Evolutionary conservation across 1,140 invertebrate species (phyloP), one percentile per base, ranked within the genome.

Genomic region (Lethocerus indicus): DNA sequence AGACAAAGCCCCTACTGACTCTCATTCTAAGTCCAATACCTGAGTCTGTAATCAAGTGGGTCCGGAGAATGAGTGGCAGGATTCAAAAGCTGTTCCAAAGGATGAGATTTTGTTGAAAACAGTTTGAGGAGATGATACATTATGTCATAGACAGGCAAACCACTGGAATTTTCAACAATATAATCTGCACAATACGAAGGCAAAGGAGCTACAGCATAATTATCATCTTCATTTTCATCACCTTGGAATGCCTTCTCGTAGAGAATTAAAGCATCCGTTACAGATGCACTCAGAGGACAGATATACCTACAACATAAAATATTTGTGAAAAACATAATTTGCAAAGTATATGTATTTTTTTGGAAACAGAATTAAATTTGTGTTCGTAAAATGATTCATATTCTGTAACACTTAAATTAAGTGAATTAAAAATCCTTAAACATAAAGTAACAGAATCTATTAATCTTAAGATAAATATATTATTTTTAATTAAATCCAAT

Each of bases 101-200:
- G 67, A 61, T 78, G 66, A 64, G 65, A 69, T 47, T 67, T 63
- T 55, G 81, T 69, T 45, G 75, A 71, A 60, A 78, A 87, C 39
- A 91, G 65, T 61, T 81, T 75, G 36, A 95, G 62, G 18, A 95
- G 60, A 63, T 92, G 86, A 67, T 85, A 94, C 47, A 84, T 79
- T 0, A 89, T 64, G 64, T 93, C 89, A 51, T 71, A 72, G 43
- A 71, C 62, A 42, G 57, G 63, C n/a, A n/a, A n/a, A n/a, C n/a
- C n/a, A n/a, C n/a, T n/a, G n/a, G n/a, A n/a, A 35, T 59, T 63
- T 39, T 50, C 27, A 45, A 35, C 12, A 52, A 49, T 41, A 65
- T 42, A 27, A 12, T 41, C 23, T 13, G 32, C 32, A 41, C 35
- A 9, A 58, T 79, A 78, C 14, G 63, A 63, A 5, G 78, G 76